A percentile compares a stretch with the other conserved stretches of the same genome.
phyloP scores from a whole-genome alignment of 2,113 vertebrate species.

The Pelodiscus sinensis region DNA sequence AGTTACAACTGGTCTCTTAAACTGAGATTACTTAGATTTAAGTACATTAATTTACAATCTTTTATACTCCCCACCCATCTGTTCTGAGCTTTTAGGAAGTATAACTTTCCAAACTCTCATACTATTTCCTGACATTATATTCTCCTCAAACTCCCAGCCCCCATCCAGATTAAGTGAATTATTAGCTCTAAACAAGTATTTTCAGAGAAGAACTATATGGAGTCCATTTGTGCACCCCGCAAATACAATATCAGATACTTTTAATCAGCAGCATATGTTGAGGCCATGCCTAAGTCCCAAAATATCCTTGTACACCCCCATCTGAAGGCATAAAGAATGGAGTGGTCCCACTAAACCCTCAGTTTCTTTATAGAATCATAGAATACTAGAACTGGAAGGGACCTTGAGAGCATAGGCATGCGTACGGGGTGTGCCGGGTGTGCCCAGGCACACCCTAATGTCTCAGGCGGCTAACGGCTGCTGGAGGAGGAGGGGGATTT shows the following conservation, averaged over 20 bases:
- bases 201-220: constrained; percentile 42
- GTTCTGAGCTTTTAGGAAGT: constrained; percentile 66
- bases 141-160: constrained; percentile 76
- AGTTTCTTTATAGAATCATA: background rate
- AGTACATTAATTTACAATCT: constrained; percentile 53
- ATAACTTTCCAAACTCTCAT: constrained; percentile 64
- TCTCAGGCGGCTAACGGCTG: too few species aligned
- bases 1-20: constrained; percentile 48
- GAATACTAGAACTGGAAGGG: background rate
- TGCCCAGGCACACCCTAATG: too few species aligned
- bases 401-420: too few species aligned
- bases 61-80: constrained; percentile 52
- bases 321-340: background rate
- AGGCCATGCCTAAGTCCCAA: background rate
- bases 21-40: constrained; percentile 31
- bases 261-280: background rate
- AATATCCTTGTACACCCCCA: background rate
- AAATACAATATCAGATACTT: background rate
- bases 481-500: too few species aligned
- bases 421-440: too few species aligned
- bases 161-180: constrained; percentile 74
- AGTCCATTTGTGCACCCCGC: background rate
- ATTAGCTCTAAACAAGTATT: constrained; percentile 69
- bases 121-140: constrained; percentile 70
- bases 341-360: background rate